phyloP scores from a whole-genome alignment of 2,113 vertebrate genomes.

The Addax nasomaculatus region DNA sequence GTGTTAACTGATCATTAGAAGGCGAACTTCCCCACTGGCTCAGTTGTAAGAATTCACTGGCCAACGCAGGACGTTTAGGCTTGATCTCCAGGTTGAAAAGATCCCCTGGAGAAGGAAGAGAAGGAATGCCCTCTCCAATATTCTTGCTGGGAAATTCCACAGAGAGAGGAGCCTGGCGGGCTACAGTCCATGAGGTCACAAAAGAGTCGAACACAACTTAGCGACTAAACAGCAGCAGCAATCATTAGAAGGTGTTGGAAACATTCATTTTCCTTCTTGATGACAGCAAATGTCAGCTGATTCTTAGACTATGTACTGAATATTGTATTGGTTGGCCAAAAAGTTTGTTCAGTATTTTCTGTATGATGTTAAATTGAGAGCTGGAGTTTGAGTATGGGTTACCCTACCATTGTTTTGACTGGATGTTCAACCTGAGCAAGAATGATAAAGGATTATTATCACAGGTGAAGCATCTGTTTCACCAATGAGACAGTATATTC shows the following conservation, averaged over 20 bases:
- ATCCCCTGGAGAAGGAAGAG: background rate
- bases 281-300: constrained; percentile 62
- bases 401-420: background rate
- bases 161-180: background rate
- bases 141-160: background rate
- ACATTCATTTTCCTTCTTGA: constrained; percentile 50
- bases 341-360: background rate
- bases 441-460: constrained; percentile 23
- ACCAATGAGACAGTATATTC: background rate
- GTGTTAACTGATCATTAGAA: constrained; percentile 55
- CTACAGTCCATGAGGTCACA: background rate
- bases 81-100: background rate
- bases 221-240: background rate
- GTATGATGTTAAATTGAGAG: background rate
- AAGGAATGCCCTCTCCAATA: background rate
- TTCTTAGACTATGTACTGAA: constrained; percentile 41
- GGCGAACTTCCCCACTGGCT: background rate
- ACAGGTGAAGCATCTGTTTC: constrained; percentile 44
- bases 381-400: background rate
- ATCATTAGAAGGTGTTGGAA: constrained; percentile 9
- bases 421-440: background rate
- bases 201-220: background rate
- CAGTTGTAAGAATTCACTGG: background rate
- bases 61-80: background rate
- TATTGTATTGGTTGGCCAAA: background rate